A percentile compares a stretch with the other conserved stretches of the same genome.
Evolutionary conservation across 2,888 invertebrate species (phyloP).

Genomic region (Lucinisca nassula): DNA sequence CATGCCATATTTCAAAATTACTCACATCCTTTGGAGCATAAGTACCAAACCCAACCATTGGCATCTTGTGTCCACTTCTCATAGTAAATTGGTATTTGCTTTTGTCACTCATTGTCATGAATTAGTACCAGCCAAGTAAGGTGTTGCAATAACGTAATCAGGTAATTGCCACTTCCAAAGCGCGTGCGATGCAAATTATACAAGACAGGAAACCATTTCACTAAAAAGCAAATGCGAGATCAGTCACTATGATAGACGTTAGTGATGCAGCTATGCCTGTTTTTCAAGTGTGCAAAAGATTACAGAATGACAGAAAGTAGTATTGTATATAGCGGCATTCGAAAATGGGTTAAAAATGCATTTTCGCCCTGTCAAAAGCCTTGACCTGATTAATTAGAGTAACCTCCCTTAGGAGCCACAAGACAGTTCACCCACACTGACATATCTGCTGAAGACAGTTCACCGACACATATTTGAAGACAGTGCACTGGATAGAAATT

Average conservation of each 20-base stretch:
- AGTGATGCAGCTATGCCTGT: background rate
- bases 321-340: background rate
- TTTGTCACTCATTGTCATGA: slow-evolving; percentile 2
- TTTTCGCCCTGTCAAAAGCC: background rate
- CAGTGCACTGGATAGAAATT: too few species aligned
- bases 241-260: background rate
- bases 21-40: slow-evolving; percentile 80
- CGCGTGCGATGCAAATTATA: background rate
- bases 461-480: too few species aligned
- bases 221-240: background rate
- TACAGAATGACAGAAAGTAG: background rate
- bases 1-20: too few species aligned
- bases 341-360: background rate
- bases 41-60: slow-evolving; percentile 80
- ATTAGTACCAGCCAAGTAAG: background rate
- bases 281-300: background rate
- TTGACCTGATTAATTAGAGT: slow-evolving; percentile 1
- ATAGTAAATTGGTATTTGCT: slow-evolving; percentile 60
- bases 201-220: background rate
- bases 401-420: background rate
- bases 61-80: slow-evolving; percentile 76
- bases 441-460: too few species aligned
- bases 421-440: background rate
- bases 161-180: background rate
- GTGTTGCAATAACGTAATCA: background rate